Evolutionary conservation across 2,113 vertebrate genomes (phyloP).

Genomic region (Hypocryptadius cinnamomeus): DNA sequence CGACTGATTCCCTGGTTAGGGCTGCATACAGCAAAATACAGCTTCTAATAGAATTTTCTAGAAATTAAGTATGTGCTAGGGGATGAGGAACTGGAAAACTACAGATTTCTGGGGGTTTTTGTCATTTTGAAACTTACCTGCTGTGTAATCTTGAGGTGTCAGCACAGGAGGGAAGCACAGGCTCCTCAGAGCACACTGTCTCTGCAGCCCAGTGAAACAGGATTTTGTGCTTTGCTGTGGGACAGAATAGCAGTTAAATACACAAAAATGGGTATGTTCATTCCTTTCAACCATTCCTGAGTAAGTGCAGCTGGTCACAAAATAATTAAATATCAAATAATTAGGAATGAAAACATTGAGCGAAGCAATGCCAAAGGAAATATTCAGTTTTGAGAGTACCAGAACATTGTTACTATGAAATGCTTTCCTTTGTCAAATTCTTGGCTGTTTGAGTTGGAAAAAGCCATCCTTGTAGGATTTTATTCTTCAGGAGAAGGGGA

Average conservation of each 20-base stretch:
- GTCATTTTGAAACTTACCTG: not conserved
- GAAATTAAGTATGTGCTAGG: too few species aligned
- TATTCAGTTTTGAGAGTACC: not conserved
- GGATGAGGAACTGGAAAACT: not conserved
- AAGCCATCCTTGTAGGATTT: too few species aligned
- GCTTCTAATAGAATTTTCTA: not conserved
- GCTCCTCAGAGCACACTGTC: accelerated
- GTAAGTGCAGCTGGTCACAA: not conserved
- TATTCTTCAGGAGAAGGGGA: not conserved
- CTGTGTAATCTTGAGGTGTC: not conserved
- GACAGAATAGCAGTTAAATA: not conserved
- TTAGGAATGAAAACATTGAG: not conserved
- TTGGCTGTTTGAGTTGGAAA: not conserved
- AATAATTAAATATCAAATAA: not conserved
- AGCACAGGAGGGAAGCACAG: not conserved
- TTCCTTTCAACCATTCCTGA: not conserved
- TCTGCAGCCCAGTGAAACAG: not conserved
- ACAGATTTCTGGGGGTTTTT: not conserved
- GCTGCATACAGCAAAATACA: not conserved
- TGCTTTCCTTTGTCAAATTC: accelerated
- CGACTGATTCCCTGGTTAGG: not conserved
- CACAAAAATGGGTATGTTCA: not conserved
- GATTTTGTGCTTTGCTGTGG: not conserved
- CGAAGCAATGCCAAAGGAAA: not conserved
- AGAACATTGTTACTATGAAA: not conserved